These are phyloP conservation scores for Xenopus laevis DNA, from an alignment of 2,113 vertebrate species.

Conservation along the genomic window DNA sequence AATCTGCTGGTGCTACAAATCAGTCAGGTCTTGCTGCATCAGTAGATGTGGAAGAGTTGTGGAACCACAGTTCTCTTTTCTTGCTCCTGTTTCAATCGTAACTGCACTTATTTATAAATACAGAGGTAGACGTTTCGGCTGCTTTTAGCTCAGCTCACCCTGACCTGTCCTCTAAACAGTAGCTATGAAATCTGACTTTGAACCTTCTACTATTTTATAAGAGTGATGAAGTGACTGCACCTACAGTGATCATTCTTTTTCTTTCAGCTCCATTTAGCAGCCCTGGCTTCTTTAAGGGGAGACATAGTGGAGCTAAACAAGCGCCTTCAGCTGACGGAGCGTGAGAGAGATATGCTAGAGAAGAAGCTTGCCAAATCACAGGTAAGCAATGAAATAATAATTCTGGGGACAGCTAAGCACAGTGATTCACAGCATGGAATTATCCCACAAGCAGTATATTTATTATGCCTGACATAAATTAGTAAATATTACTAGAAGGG, in stretches of 20 bases:
- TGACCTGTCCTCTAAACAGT: too few species aligned
- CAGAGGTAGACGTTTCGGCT: too few species aligned
- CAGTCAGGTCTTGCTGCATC: too few species aligned
- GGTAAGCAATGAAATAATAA: conserved; percentile 58
- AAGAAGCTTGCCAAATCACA: conserved; percentile 81
- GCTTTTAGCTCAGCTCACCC: too few species aligned
- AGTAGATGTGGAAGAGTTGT: too few species aligned
- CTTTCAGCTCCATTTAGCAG: conserved; percentile 75
- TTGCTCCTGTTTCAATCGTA: too few species aligned
- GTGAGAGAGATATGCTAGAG: conserved; percentile 75
- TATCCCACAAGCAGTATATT: neutral
- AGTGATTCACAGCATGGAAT: neutral
- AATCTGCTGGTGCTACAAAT: too few species aligned
- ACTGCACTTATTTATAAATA: too few species aligned
- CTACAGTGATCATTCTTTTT: conserved; percentile 22
- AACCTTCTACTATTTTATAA: too few species aligned
- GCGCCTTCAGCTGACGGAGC: conserved; percentile 77
- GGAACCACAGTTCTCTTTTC: too few species aligned
- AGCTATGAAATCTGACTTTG: too few species aligned
- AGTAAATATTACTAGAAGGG: neutral
- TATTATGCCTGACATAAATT: neutral
- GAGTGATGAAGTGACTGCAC: neutral
- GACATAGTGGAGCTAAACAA: conserved; percentile 82
- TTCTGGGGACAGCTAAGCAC: neutral
- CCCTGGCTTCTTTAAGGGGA: conserved; percentile 80